Evolutionary conservation across 2,113 vertebrate species (phyloP).

Genomic region (Scolopax mira): DNA sequence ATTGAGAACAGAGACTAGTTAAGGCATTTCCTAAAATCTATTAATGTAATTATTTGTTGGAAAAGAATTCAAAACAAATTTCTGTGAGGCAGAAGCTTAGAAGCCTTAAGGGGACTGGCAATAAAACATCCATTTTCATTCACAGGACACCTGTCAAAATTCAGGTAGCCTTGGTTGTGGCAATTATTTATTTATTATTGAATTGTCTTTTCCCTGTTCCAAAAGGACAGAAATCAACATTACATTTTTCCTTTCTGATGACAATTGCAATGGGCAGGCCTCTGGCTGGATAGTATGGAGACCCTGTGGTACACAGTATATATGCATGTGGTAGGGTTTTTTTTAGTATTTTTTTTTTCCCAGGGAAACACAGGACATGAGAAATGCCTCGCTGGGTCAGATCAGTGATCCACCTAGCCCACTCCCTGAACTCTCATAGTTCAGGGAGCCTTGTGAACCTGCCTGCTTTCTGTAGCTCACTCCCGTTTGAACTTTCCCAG

Average conservation of each 20-base stretch:
- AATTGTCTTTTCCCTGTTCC: background rate
- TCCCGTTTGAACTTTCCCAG: background rate
- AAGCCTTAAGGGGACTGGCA: background rate
- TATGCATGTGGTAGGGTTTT: background rate
- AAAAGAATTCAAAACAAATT: conserved; percentile 4
- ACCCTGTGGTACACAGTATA: background rate
- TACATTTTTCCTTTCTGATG: background rate
- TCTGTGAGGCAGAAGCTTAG: background rate
- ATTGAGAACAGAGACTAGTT: background rate
- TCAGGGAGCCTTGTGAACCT: background rate
- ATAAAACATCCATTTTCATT: background rate
- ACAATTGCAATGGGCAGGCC: background rate
- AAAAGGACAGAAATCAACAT: background rate
- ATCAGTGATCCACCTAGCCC: background rate
- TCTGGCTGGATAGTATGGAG: background rate
- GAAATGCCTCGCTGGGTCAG: background rate
- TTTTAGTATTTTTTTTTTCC: background rate
- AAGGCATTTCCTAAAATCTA: conserved; percentile 9
- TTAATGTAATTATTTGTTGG: background rate
- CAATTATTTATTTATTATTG: background rate
- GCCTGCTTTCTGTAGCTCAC: background rate
- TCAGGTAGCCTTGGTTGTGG: background rate
- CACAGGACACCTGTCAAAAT: background rate
- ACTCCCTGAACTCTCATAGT: too few relatives aligned
- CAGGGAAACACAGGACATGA: background rate